A percentile compares a stretch with the other conserved stretches of the same genome.
Conservation (phyloP, 2,888 invertebrate species). For the Sphaeridia pumilis region DNA sequence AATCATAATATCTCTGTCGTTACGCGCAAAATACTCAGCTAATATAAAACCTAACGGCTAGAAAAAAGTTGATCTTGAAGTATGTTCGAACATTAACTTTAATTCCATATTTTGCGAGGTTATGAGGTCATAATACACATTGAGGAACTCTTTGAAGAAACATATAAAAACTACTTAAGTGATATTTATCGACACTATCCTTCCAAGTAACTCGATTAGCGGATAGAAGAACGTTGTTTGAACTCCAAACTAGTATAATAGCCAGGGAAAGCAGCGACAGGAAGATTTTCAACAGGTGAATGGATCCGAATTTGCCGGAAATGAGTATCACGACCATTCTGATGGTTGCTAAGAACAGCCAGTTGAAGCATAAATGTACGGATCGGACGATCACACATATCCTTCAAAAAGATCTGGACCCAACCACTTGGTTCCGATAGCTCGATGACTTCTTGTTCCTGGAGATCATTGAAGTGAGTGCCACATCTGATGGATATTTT, state of each 20-base stretch:
- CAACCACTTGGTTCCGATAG: constrained; percentile 91
- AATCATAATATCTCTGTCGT: too few species aligned
- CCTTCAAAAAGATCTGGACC: constrained; percentile 51
- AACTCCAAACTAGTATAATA: constrained; percentile 71
- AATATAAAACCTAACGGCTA: too few species aligned
- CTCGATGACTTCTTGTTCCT: constrained; percentile 89
- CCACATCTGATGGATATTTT: constrained; percentile 85
- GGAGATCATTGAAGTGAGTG: constrained; percentile 90
- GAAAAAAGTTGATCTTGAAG: too few species aligned
- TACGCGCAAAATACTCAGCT: too few species aligned
- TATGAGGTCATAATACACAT: too few species aligned
- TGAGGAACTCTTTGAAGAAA: too few species aligned
- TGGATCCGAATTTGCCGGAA: constrained; percentile 94
- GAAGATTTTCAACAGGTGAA: constrained; percentile 53
- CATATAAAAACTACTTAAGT: too few species aligned
- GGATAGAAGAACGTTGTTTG: constrained; percentile 67
- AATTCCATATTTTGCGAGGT: too few species aligned
- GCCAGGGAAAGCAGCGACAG: constrained; percentile 44
- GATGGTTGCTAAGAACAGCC: constrained; percentile 93
- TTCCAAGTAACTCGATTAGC: constrained; percentile 46
- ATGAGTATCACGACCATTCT: constrained; percentile 97
- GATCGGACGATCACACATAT: constrained; percentile 61
- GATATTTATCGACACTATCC: too few species aligned
- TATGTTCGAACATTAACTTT: too few species aligned
- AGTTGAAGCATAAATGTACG: constrained; percentile 94